phyloP scores from a whole-genome alignment of 2,888 invertebrate species.

The Folsomia candida region DNA sequence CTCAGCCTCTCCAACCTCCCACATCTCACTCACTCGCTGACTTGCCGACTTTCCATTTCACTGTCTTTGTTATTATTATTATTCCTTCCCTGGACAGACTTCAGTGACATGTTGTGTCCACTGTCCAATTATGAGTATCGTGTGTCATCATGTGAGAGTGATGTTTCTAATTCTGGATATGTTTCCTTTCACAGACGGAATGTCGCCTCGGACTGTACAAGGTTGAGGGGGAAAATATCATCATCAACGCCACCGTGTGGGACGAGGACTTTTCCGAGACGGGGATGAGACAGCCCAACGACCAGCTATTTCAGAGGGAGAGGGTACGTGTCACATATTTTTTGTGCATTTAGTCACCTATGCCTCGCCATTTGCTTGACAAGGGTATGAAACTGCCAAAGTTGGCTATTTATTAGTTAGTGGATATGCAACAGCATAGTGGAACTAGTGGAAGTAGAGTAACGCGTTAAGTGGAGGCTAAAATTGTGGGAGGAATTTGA shows the following conservation, averaged over 20 bases:
- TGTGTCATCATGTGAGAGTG: no score
- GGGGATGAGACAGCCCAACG: conserved; percentile 56
- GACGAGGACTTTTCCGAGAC: conserved; percentile 52
- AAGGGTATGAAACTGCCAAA: no score
- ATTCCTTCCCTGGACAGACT: no score
- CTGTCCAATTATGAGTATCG: no score
- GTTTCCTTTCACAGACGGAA: conserved; percentile 66
- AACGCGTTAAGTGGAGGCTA: background rate
- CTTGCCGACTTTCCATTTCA: background rate
- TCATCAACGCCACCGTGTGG: conserved; percentile 67
- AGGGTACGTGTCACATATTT: conserved; percentile 60
- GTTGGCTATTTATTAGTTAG: no score
- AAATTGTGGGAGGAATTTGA: background rate
- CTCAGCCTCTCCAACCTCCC: background rate
- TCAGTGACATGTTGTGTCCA: no score
- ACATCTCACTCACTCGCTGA: background rate
- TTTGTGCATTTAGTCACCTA: background rate
- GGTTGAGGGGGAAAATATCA: conserved; percentile 82
- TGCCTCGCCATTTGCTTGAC: background rate
- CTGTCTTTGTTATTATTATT: background rate
- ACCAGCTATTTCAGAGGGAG: conserved; percentile 58
- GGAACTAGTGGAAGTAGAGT: no score
- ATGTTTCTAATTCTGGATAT: background rate
- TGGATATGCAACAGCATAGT: no score
- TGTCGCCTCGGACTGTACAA: conserved; percentile 81